Percentiles rank a stretch among this genome's conserved stretches.
These are phyloP conservation scores for Tokudaia muenninki DNA, from an alignment of 2,797 vertebrate genomes.

Conservation along the genomic window DNA sequence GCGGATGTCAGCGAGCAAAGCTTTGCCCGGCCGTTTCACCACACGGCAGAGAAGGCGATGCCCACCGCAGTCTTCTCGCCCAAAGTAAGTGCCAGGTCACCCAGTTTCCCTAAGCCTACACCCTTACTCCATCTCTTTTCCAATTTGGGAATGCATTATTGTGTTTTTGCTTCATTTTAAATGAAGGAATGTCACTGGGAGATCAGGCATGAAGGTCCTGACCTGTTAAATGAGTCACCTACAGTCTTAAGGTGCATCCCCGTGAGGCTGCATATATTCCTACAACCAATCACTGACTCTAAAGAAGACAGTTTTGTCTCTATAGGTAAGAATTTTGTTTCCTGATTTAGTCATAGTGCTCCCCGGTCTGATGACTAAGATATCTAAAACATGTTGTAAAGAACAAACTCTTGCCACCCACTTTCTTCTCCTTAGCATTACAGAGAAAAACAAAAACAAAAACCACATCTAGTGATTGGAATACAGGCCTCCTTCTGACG, in stretches of 20 bases:
- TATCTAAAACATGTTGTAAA: constrained; percentile 28
- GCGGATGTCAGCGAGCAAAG: neutral
- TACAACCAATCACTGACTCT: neutral
- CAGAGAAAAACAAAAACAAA: neutral
- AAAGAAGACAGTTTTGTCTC: neutral
- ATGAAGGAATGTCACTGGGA: neutral
- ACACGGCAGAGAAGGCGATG: neutral
- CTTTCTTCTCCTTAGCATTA: neutral
- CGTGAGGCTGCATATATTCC: neutral
- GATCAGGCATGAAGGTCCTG: neutral
- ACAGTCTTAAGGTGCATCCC: neutral
- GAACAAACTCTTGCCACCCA: neutral
- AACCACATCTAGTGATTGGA: neutral
- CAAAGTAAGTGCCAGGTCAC: neutral
- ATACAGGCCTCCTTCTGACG: constrained; percentile 2
- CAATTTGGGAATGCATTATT: neutral
- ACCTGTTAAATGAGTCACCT: neutral
- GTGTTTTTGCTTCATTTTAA: constrained; percentile 15
- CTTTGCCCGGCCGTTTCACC: neutral
- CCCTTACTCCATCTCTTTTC: neutral
- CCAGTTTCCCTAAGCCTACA: neutral
- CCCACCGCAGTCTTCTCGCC: neutral
- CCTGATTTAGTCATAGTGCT: neutral
- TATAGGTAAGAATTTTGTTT: neutral
- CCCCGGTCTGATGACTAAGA: constrained; percentile 3